Conservation (phyloP, 2,888 invertebrate species). For the Phalera bucephala region DNA sequence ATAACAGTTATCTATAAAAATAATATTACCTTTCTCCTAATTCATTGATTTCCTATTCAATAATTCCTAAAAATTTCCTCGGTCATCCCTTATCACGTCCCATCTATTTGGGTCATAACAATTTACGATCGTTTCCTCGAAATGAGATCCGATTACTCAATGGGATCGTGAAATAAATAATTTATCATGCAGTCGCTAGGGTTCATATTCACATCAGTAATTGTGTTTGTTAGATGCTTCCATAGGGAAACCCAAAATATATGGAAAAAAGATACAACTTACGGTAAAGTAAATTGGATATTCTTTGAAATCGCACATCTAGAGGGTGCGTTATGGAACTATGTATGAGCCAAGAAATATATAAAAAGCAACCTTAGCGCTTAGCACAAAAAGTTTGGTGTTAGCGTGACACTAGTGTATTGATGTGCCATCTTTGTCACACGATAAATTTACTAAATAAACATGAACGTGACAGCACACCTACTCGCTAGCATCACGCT, state of each 20-base stretch:
- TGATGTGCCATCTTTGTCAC: too few relatives aligned
- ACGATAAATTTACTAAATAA: too few relatives aligned
- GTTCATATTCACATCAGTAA: slow-evolving; percentile 52
- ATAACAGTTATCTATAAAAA: too few relatives aligned
- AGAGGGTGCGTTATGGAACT: slow-evolving; percentile 9
- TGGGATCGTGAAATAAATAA: slow-evolving; percentile 71
- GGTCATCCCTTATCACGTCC: slow-evolving; percentile 42
- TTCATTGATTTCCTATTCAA: slow-evolving; percentile 12
- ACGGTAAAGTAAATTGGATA: slow-evolving; percentile 10
- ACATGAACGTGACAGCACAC: too few relatives aligned
- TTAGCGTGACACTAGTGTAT: too few relatives aligned
- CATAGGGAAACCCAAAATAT: slow-evolving; percentile 32
- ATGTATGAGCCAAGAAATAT: too few relatives aligned
- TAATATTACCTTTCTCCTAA: slow-evolving; percentile 5
- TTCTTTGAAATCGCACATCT: slow-evolving; percentile 5
- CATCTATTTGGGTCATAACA: slow-evolving; percentile 53
- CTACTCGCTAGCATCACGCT: too few relatives aligned
- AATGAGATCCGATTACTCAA: slow-evolving; percentile 66
- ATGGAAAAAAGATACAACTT: slow-evolving; percentile 17
- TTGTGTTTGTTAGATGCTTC: slow-evolving; percentile 44
- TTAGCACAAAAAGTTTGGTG: too few relatives aligned
- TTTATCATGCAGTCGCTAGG: slow-evolving; percentile 50
- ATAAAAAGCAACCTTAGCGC: too few relatives aligned
- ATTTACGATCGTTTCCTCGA: slow-evolving; percentile 54
- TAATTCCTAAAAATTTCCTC: slow-evolving; percentile 28